phyloP scores from a whole-genome alignment of 2,888 invertebrate species.

The Euproctis similis region DNA sequence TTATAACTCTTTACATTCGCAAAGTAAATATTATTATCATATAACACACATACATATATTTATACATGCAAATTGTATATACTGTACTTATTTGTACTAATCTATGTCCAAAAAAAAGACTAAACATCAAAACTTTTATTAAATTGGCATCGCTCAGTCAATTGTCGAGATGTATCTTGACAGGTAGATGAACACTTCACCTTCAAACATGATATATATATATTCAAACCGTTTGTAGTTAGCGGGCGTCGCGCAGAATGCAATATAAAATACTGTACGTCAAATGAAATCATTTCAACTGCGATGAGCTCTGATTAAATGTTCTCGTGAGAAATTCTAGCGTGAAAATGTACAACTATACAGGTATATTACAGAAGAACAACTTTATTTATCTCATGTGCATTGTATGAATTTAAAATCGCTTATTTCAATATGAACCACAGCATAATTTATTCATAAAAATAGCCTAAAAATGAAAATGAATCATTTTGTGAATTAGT shows the following conservation, averaged over 20 bases:
- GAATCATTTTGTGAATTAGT: too few species aligned
- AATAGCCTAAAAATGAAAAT: too few species aligned
- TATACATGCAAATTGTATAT: too few species aligned
- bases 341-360: background rate
- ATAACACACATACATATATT: too few species aligned
- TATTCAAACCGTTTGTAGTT: conserved; percentile 11
- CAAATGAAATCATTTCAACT: conserved; percentile 40
- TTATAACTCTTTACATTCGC: too few species aligned
- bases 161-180: conserved; percentile 10
- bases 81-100: background rate
- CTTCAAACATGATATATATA: conserved; percentile 17
- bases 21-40: too few species aligned
- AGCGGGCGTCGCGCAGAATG: too few species aligned
- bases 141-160: conserved; percentile 6
- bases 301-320: conserved; percentile 26
- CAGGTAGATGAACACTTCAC: conserved; percentile 15
- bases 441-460: too few species aligned
- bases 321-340: conserved; percentile 28
- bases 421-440: too few species aligned
- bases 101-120: background rate
- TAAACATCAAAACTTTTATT: conserved; percentile 1
- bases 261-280: conserved; percentile 27
- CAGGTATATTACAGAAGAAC: conserved; percentile 10
- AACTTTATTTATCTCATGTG: too few species aligned
- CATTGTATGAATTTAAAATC: too few species aligned